Percentiles rank a stretch among this genome's conserved stretches.
phyloP scores from a whole-genome alignment of 2,113 vertebrate species.

The Ahaetulla prasina region DNA sequence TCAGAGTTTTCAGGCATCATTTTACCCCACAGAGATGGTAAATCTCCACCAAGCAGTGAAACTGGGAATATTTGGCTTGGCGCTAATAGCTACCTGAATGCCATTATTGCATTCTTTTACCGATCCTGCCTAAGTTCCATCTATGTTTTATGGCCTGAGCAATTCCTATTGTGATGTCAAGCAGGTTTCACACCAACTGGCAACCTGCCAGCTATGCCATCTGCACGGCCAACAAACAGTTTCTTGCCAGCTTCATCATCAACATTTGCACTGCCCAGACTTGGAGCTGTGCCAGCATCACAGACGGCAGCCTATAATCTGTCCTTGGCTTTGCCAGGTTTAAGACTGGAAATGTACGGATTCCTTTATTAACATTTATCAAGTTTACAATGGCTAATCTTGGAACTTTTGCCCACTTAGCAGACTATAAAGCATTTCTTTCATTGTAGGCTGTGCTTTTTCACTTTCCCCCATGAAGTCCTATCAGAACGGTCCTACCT shows the following conservation, averaged over 20 bases:
- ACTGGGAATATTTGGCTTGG: neutral
- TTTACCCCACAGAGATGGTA: neutral
- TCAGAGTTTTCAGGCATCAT: neutral
- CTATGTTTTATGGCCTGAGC: neutral
- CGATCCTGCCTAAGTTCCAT: neutral
- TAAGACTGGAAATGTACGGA: conserved; percentile 55
- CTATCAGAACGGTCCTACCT: conserved; percentile 33
- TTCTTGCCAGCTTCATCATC: conserved; percentile 20
- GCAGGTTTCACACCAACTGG: neutral
- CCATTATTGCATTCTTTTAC: neutral
- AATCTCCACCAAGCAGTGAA: neutral
- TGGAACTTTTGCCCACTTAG: conserved; percentile 59
- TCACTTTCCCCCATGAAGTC: conserved; percentile 3
- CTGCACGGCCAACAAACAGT: conserved; percentile 27
- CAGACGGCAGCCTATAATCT: conserved; percentile 45
- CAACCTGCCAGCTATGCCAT: conserved; percentile 43
- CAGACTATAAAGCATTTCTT: conserved; percentile 57
- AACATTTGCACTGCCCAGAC: neutral
- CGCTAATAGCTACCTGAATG: too few relatives aligned
- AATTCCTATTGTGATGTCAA: neutral
- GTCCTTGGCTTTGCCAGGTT: conserved; percentile 49
- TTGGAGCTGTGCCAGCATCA: conserved; percentile 29
- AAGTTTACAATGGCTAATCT: conserved; percentile 49
- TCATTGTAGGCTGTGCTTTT: conserved; percentile 49
- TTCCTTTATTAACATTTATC: conserved; percentile 60